Evolutionary conservation across 2,797 vertebrate species (phyloP), one percentile per base, ranked within the genome.

Genomic region (Myotis myotis): DNA sequence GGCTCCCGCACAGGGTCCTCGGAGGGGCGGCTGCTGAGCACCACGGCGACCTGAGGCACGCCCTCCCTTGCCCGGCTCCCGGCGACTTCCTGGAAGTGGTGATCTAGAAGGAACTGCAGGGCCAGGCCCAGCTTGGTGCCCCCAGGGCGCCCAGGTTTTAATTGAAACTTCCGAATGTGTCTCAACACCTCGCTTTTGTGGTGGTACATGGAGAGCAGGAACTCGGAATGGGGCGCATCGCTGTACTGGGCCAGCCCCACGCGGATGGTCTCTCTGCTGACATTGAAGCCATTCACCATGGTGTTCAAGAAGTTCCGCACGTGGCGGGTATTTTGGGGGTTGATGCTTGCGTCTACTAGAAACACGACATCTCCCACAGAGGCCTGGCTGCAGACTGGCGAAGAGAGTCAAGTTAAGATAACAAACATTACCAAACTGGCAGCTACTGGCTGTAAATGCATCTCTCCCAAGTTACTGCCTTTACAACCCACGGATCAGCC

Each of bases 181-280:
- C 93, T 7, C n/a, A 98, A 95, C 47, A 98, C 98, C 19, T 96
- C 71, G 0, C 53, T 23, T 94, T 98, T 99, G 64, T 33, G 94
- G 74, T 82, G 84, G 70, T 95, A 98, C 78, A 97, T 96, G 88
- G 98, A 98, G 87, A 99, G 97, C 12, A 98, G 97, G 94, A 99
- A 99, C 97, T 99, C 98, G 0, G 98, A 98, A 5, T 47, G 97
- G 3, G 98, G 97, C 0, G 8, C 10, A 19, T 95, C 90, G 19
- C 98, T 98, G 97, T 98, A 99, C 96, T 98, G 98, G 86, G 99
- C 98, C 97, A 99, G 96, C 36, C 98, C 98, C 17, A 99, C 98
- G 8, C 75, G 97, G n/a, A 99, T 96, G 1, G 98, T 98, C 17
- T 98, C 97, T 0, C 98, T 95, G 30, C 98, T 96, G 8, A 99